Evolutionary conservation across 2,113 vertebrate genomes (phyloP).

Genomic region (Ceuthmochares aereus): DNA sequence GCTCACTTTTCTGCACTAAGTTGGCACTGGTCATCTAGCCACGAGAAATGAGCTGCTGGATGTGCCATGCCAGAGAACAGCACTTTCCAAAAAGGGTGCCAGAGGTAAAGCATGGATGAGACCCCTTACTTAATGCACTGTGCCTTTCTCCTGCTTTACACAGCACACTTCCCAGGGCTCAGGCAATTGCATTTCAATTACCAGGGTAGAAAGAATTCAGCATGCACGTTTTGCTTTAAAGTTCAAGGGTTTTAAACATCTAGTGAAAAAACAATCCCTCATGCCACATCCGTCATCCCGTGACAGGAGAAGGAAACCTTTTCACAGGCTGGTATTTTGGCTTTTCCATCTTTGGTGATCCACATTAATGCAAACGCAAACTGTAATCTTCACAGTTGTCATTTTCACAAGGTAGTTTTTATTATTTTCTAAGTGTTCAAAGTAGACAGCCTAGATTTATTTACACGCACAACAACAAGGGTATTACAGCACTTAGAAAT

Average conservation of each 20-base stretch:
- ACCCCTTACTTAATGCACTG: neutral
- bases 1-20: neutral
- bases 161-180: neutral
- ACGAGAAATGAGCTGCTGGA: neutral
- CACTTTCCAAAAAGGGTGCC: neutral
- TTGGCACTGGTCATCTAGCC: neutral
- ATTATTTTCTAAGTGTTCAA: neutral
- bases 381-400: neutral
- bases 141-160: neutral
- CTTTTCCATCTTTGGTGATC: neutral
- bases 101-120: neutral
- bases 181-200: neutral
- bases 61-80: rapidly evolving
- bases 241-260: conserved; percentile 2
- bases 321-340: neutral
- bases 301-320: neutral
- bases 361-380: neutral
- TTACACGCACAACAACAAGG: neutral
- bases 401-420: conserved; percentile 3
- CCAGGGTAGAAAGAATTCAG: neutral
- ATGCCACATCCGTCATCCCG: neutral
- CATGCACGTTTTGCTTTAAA: neutral
- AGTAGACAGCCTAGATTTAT: neutral
- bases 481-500: neutral
- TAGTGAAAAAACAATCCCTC: neutral